phyloP scores from a whole-genome alignment of 2,113 vertebrate species.

The Oncorhynchus mykiss region DNA sequence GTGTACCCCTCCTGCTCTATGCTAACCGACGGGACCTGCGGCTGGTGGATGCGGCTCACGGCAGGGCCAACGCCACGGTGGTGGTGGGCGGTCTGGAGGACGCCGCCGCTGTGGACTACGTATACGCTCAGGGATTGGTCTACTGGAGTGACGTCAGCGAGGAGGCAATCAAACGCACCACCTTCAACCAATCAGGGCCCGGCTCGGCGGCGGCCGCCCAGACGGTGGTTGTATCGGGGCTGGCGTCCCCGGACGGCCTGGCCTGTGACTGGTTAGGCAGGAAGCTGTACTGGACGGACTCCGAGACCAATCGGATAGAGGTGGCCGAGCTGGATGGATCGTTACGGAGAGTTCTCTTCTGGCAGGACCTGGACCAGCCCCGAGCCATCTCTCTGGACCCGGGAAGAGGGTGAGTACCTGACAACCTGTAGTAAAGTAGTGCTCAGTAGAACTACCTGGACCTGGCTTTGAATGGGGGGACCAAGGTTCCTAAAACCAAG shows the following conservation, averaged over 20 bases:
- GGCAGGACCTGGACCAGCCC: constrained; percentile 97
- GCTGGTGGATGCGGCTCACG: constrained; percentile 85
- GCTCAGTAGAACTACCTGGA: not conserved
- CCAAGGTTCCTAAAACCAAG: constrained; percentile 5
- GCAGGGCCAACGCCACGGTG: constrained; percentile 87
- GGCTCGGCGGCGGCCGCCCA: constrained; percentile 67
- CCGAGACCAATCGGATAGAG: constrained; percentile 95
- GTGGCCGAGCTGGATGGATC: constrained; percentile 92
- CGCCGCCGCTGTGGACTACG: constrained; percentile 93
- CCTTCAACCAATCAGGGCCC: constrained; percentile 80
- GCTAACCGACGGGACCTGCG: constrained; percentile 93
- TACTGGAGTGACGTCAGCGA: constrained; percentile 99
- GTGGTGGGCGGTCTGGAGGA: constrained; percentile 93
- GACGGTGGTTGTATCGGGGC: constrained; percentile 84
- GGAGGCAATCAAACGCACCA: constrained; percentile 92
- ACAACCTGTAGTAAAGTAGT: not conserved
- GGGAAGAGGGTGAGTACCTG: constrained; percentile 86
- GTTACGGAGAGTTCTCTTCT: constrained; percentile 92
- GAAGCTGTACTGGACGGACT: constrained; percentile 98
- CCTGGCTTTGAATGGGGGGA: not conserved
- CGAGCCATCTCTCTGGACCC: constrained; percentile 96
- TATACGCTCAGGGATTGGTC: constrained; percentile 84
- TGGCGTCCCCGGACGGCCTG: constrained; percentile 92
- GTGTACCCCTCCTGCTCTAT: constrained; percentile 89
- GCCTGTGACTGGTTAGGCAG: constrained; percentile 96